Base-by-base conservation (phyloP, 2,888 invertebrate genomes). In the Sthenelais limicola region DNA sequence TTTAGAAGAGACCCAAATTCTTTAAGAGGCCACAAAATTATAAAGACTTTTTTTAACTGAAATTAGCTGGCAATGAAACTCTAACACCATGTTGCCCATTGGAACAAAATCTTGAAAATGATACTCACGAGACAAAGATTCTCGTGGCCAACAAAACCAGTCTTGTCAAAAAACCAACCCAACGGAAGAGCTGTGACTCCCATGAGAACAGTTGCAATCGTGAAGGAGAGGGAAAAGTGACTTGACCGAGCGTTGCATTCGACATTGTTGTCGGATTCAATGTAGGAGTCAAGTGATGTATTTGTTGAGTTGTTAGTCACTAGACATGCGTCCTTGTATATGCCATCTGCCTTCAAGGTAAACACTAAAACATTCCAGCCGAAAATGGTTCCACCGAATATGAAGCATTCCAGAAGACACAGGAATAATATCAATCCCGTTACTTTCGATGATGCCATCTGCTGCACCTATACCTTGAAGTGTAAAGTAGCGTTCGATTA, bases 341-440 rank as follows among this genome's bases (percentile, higher is more conserved):
- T 56, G 32, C 56, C 56, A 56, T 56, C 56, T 56, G 30, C 12
- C 24, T 56, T 56, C 7, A 56, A 18, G 5, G 33, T 33, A 56
- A n/a, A 56, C 56, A 56, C 56, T 2, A 56, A 21, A 7, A 56
- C 56, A 21, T 56, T 56, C 30, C 28, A 56, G 1, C 56, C 56
- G 33, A 56, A 56, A n/a, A 56, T 56, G 1, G 56, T 56, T 18
- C 56, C 56, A n/a, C 56, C 56, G 18, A 56, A 56, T 1, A 56
- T 28, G 30, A 66, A 7, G 28, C 47, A 38, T n/a, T 66, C 66
- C 43, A 47, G 28, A 4, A 66, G 26, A n/a, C 43, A 47, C 5
- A 66, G 35, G 18, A 38, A 47, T 24, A 66, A 28, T 15, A 43
- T 66, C 12, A 38, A n/a, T n/a, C n/a, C n/a, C n/a, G n/a, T n/a